Conservation (phyloP, 2,888 invertebrate genomes). For the Tenthredo mesomela region DNA sequence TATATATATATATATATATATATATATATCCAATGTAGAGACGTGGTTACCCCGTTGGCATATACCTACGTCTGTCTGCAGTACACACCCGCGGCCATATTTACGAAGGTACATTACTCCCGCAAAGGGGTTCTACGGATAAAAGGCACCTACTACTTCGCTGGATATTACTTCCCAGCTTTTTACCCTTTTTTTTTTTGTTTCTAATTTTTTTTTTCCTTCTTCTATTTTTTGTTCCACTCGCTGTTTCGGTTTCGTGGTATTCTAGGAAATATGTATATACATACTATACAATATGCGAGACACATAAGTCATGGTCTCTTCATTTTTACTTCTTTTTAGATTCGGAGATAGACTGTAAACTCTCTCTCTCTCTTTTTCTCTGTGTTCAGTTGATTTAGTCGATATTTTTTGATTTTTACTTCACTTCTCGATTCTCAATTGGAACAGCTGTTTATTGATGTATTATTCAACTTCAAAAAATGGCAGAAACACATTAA, state of each 20-base stretch:
- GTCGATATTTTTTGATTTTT: background rate
- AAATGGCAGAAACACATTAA: background rate
- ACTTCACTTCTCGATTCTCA: background rate
- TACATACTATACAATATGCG: too few species aligned
- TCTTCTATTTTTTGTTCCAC: background rate
- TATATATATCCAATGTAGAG: background rate
- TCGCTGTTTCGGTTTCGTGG: background rate
- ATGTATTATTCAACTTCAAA: background rate
- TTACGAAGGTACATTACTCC: constrained; percentile 48
- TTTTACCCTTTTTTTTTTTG: background rate
- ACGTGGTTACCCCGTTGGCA: constrained; percentile 4
- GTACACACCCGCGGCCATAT: constrained; percentile 44
- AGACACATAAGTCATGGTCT: background rate
- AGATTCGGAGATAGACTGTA: background rate
- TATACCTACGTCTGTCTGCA: constrained; percentile 22
- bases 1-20: background rate
- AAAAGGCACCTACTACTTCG: constrained; percentile 39
- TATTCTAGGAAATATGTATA: background rate
- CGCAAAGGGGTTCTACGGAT: constrained; percentile 44
- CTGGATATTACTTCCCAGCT: constrained; percentile 34
- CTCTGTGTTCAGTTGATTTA: background rate
- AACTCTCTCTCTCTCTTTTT: background rate
- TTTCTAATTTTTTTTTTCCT: too few species aligned
- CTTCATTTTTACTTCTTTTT: background rate
- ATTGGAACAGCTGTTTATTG: background rate